phyloP scores from a whole-genome alignment of 1,140 invertebrate genomes.

The Ectropis grisescens region DNA sequence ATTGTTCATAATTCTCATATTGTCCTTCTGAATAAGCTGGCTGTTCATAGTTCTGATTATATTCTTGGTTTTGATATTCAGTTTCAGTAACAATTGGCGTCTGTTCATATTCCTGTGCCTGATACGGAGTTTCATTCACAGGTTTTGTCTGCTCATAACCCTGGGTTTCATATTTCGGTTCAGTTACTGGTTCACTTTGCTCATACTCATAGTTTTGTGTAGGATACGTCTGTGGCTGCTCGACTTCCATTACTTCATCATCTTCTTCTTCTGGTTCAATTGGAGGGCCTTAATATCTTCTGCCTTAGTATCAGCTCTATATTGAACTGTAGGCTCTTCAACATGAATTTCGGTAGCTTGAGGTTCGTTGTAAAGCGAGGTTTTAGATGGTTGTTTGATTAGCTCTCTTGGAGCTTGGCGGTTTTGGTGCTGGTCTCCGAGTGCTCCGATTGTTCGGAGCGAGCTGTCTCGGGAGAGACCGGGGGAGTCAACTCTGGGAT shows the following conservation, averaged over 20 bases:
- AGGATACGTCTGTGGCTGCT: slow-evolving; percentile 14
- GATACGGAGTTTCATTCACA: too few relatives aligned
- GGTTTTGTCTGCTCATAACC: not conserved
- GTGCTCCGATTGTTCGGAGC: slow-evolving; percentile 10
- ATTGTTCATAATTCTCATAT: slow-evolving; percentile 43
- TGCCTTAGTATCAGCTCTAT: too few relatives aligned
- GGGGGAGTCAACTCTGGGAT: slow-evolving; percentile 54
- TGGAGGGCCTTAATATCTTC: too few relatives aligned
- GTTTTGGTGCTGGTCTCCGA: slow-evolving; percentile 3
- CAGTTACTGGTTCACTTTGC: slow-evolving; percentile 17
- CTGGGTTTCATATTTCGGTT: too few relatives aligned
- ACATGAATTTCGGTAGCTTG: not conserved
- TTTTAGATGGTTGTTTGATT: slow-evolving; percentile 15
- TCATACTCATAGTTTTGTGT: slow-evolving; percentile 27
- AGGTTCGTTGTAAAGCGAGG: not conserved
- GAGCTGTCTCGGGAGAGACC: slow-evolving; percentile 32
- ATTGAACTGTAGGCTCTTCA: too few relatives aligned
- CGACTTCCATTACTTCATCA: slow-evolving; percentile 11
- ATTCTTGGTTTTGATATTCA: slow-evolving; percentile 11
- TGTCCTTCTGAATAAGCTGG: slow-evolving; percentile 19
- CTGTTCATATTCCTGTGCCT: slow-evolving; percentile 3
- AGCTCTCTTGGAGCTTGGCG: slow-evolving; percentile 7
- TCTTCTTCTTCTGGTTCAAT: slow-evolving; percentile 1
- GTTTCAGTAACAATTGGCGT: slow-evolving; percentile 12
- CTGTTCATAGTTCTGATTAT: slow-evolving; percentile 23